Percentiles rank a stretch among this genome's conserved stretches.
Evolutionary conservation across 2,888 invertebrate genomes (phyloP).

Genomic region (Aelia acuminata): DNA sequence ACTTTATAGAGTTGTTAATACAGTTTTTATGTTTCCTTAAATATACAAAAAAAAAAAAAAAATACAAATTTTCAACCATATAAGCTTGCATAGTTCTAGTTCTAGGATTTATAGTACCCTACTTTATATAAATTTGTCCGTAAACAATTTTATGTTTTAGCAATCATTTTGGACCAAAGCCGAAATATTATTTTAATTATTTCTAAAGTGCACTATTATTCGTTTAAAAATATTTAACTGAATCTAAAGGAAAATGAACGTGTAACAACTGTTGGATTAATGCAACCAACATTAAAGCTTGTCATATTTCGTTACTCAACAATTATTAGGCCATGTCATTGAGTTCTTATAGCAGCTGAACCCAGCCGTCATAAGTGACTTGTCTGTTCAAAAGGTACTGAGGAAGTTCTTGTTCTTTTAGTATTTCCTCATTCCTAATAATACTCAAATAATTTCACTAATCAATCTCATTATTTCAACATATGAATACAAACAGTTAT

Average conservation of each 20-base stretch:
- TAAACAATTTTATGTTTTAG: no score
- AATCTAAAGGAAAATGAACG: background rate
- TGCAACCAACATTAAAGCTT: background rate
- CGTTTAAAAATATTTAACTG: background rate
- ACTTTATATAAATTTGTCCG: no score
- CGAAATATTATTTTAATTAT: no score
- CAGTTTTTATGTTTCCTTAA: no score
- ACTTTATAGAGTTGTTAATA: no score
- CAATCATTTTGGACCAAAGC: no score
- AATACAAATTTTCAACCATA: no score
- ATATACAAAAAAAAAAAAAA: no score
- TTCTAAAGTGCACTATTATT: no score
- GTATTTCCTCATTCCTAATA: background rate
- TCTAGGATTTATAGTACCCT: no score
- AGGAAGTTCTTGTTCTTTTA: background rate
- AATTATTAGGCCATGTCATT: background rate
- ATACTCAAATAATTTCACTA: background rate
- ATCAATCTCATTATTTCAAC: background rate
- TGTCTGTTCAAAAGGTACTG: background rate
- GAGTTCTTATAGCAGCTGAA: background rate
- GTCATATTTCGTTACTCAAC: conserved; percentile 5
- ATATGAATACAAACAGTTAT: background rate
- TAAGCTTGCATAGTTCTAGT: no score
- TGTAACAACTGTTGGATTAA: background rate
- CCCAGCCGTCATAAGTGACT: background rate